Percentiles rank a stretch among this genome's conserved stretches.
Conservation (phyloP, 2,888 invertebrate genomes). For the Seladonia tumulorum region DNA sequence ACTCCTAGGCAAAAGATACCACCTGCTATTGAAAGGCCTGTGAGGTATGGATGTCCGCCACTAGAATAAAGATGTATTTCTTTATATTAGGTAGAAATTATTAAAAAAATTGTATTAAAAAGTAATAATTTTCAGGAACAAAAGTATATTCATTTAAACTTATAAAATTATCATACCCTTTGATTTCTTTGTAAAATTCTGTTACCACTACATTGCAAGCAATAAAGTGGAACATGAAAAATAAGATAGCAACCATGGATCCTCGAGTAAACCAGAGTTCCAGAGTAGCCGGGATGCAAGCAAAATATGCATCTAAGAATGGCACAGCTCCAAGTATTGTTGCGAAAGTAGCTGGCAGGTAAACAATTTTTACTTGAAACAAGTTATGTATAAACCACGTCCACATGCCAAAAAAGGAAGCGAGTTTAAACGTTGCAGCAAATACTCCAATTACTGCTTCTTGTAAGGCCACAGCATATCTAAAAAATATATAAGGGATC, state of each 20-base stretch:
- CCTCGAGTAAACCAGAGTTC: slow-evolving; percentile 98
- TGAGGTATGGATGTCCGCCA: slow-evolving; percentile 97
- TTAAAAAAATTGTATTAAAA: not conserved
- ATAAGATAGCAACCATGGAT: slow-evolving; percentile 91
- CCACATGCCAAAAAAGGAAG: slow-evolving; percentile 98
- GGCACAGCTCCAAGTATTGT: slow-evolving; percentile 98
- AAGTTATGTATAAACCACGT: slow-evolving; percentile 99
- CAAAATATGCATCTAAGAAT: slow-evolving; percentile 97
- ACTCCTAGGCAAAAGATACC: slow-evolving; percentile 99
- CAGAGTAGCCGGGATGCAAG: slow-evolving; percentile 96
- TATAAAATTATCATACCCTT: slow-evolving; percentile 88
- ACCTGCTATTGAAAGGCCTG: slow-evolving; percentile 98
- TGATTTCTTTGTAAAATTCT: slow-evolving; percentile 98
- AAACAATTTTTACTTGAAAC: slow-evolving; percentile 97
- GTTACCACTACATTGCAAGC: slow-evolving; percentile 97
- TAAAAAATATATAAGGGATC: slow-evolving; percentile 73
- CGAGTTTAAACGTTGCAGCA: slow-evolving; percentile 98
- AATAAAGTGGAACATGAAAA: slow-evolving; percentile 94
- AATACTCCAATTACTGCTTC: slow-evolving; percentile 97
- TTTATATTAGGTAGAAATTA: not conserved
- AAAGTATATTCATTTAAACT: slow-evolving; percentile 10
- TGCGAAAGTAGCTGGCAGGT: slow-evolving; percentile 97
- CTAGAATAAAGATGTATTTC: slow-evolving; percentile 84
- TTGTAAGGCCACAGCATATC: slow-evolving; percentile 93
- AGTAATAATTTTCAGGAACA: not conserved